Evolutionary conservation across 2,888 invertebrate genomes (phyloP).

Genomic region (Uropetala carovei): DNA sequence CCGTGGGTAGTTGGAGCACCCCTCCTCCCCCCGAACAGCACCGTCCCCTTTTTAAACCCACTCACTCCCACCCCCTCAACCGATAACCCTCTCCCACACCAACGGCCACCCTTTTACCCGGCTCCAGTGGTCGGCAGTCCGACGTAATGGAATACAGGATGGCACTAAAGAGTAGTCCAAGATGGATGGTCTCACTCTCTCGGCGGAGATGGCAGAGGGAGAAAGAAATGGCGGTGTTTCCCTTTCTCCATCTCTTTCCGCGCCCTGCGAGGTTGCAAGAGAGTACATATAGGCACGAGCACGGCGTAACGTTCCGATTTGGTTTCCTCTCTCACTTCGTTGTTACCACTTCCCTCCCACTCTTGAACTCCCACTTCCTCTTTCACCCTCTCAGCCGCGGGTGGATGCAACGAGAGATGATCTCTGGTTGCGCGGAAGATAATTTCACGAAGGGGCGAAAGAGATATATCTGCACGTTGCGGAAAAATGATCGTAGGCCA

Average conservation of each 20-base stretch:
- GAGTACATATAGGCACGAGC: too few species aligned
- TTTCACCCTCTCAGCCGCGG: too few species aligned
- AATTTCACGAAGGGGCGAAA: too few species aligned
- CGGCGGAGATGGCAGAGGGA: background rate
- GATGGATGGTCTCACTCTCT: conserved; percentile 57
- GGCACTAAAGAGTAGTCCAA: conserved; percentile 4
- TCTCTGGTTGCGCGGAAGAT: too few species aligned
- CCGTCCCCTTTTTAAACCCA: conserved; percentile 20
- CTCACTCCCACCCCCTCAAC: background rate
- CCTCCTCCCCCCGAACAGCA: conserved; percentile 13
- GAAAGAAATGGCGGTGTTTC: background rate
- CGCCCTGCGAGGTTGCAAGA: background rate
- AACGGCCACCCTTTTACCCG: conserved; percentile 40
- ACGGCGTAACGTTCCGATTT: conserved; percentile 6
- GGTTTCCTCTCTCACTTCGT: background rate
- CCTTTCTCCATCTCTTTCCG: background rate
- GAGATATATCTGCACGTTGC: too few species aligned
- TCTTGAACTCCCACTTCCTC: too few species aligned
- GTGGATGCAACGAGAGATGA: too few species aligned
- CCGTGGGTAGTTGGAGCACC: background rate
- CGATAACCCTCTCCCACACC: background rate
- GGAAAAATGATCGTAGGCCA: too few species aligned
- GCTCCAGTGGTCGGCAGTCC: conserved; percentile 18
- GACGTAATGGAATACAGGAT: conserved; percentile 19
- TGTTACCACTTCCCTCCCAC: too few species aligned